Evolutionary conservation across 2,888 invertebrate species (phyloP).

Genomic region (Arrhopalites spinosus): DNA sequence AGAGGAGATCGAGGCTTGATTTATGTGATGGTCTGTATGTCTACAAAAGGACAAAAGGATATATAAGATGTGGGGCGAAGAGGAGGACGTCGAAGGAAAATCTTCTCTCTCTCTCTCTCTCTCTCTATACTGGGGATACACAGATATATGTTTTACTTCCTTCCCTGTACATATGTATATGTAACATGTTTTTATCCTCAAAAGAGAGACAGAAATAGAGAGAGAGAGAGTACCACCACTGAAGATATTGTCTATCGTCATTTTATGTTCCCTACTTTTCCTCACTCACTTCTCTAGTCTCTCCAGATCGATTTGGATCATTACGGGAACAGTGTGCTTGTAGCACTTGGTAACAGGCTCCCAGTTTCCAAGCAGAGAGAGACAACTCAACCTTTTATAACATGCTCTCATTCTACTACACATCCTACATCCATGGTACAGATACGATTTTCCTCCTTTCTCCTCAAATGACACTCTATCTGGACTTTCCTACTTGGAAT

Average conservation of each 20-base stretch:
- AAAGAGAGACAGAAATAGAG: neutral
- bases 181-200: neutral
- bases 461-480: conserved; percentile 26
- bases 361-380: neutral
- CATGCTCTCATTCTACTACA: neutral
- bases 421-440: neutral
- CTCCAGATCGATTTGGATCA: conserved; percentile 47
- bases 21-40: conserved; percentile 43
- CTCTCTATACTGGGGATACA: conserved; percentile 4
- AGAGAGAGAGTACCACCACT: conserved; percentile 15
- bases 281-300: conserved; percentile 37
- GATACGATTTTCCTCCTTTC: conserved; percentile 5
- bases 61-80: conserved; percentile 34
- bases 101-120: conserved; percentile 16
- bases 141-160: neutral
- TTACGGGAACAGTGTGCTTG: conserved; percentile 39
- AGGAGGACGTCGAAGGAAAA: neutral
- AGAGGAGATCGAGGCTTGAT: conserved; percentile 41
- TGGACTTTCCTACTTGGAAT: conserved; percentile 26
- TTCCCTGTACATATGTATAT: neutral
- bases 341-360: conserved; percentile 37
- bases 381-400: conserved; percentile 17
- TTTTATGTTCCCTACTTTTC: conserved; percentile 44
- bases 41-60: conserved; percentile 39
- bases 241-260: conserved; percentile 45